Evolutionary conservation across 2,797 vertebrate species (phyloP).

Genomic region (Paguma larvata): DNA sequence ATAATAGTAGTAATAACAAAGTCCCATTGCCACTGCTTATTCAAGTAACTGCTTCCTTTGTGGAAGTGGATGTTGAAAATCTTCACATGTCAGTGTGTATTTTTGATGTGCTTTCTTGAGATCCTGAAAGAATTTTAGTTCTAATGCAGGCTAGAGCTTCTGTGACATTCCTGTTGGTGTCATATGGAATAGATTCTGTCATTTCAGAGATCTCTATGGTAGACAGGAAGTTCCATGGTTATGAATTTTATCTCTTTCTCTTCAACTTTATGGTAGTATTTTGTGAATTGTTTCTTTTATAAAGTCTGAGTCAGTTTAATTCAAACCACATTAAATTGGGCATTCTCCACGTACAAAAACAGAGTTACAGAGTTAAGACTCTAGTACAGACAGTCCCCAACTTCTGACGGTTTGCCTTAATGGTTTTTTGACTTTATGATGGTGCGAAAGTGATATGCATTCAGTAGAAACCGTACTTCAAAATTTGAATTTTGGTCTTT

Average conservation of each 20-base stretch:
- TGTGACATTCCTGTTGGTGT: background rate
- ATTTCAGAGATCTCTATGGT: slow-evolving; percentile 29
- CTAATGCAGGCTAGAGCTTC: slow-evolving; percentile 2
- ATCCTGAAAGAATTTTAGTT: slow-evolving; percentile 52
- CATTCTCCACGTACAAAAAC: slow-evolving; percentile 25
- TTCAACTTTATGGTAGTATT: slow-evolving; percentile 46
- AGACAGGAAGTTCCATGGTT: background rate
- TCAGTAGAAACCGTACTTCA: background rate
- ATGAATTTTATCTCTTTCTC: slow-evolving; percentile 19
- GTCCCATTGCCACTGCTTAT: slow-evolving; percentile 70
- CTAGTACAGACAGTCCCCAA: background rate
- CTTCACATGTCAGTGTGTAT: slow-evolving; percentile 41
- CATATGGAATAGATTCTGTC: background rate
- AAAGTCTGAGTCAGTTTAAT: slow-evolving; percentile 49
- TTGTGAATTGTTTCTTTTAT: slow-evolving; percentile 36
- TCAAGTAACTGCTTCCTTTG: slow-evolving; percentile 70
- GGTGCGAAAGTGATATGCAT: background rate
- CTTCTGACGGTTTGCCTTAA: background rate
- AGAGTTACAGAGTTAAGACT: slow-evolving; percentile 10
- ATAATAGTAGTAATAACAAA: slow-evolving; percentile 72
- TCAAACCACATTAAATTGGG: slow-evolving; percentile 43
- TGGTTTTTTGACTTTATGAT: background rate
- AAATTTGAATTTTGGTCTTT: background rate
- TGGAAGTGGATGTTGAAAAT: slow-evolving; percentile 69
- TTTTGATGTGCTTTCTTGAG: slow-evolving; percentile 68